phyloP scores from a whole-genome alignment of 2,113 vertebrate species.

The Plectropomus leopardus region DNA sequence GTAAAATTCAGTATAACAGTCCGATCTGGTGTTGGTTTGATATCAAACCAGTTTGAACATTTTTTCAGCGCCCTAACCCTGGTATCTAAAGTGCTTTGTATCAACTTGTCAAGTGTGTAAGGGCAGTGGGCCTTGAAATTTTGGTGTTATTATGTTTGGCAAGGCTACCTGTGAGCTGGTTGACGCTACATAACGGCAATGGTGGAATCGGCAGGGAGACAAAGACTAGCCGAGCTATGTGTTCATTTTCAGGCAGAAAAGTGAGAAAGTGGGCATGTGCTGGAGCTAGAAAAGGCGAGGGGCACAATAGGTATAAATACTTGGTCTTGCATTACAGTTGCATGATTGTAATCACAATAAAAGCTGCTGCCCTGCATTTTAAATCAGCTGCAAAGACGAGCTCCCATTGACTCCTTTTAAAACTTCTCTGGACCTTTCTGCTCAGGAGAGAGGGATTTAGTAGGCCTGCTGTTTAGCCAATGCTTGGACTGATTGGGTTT shows the following conservation, averaged over 20 bases:
- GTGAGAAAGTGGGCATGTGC: too few species aligned
- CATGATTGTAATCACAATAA: background rate
- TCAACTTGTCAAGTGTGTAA: background rate
- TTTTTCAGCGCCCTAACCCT: too few species aligned
- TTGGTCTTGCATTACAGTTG: background rate
- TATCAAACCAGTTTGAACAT: too few species aligned
- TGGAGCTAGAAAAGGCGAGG: background rate
- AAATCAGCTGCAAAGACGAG: background rate
- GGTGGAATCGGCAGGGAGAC: too few species aligned
- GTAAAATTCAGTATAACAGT: too few species aligned
- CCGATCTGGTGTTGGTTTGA: too few species aligned
- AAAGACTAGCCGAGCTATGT: too few species aligned
- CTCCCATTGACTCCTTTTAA: background rate
- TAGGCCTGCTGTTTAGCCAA: background rate
- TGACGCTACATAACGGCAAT: too few species aligned
- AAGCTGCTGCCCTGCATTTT: background rate
- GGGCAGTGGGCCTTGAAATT: background rate
- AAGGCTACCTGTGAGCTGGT: too few species aligned
- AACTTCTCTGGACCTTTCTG: background rate
- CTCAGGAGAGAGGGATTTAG: background rate
- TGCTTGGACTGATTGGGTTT: background rate
- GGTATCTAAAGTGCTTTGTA: too few species aligned
- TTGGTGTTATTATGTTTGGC: background rate
- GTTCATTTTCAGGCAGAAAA: background rate
- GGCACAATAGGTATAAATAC: background rate